phyloP scores from a whole-genome alignment of 2,888 invertebrate genomes.

The Acronicta alni region DNA sequence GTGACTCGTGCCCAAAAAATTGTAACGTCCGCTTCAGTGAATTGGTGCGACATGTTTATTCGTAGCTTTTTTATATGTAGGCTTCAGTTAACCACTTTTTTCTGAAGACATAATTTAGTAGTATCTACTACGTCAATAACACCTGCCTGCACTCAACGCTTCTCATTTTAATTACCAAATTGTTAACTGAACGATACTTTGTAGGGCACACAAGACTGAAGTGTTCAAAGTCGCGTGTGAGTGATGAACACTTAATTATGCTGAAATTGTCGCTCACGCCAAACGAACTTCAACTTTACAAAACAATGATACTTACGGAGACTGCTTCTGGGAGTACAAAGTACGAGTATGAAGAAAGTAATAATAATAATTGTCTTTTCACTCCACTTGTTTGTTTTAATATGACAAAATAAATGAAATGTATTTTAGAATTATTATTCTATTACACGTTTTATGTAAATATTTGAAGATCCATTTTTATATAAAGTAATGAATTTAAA shows the following conservation, averaged over 20 bases:
- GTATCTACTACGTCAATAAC: too few relatives aligned
- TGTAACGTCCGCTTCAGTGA: constrained; percentile 5
- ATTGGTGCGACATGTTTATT: too few relatives aligned
- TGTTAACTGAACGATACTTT: not conserved
- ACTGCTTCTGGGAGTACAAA: not conserved
- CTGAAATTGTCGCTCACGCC: not conserved
- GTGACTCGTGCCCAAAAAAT: constrained; percentile 1
- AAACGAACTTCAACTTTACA: not conserved
- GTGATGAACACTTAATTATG: not conserved
- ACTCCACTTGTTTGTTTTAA: not conserved
- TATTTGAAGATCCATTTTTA: too few relatives aligned
- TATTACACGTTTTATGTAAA: too few relatives aligned
- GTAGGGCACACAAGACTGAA: not conserved
- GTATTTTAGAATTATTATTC: not conserved
- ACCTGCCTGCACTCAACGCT: too few relatives aligned
- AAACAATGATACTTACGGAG: not conserved
- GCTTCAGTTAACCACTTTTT: too few relatives aligned
- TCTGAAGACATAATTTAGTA: too few relatives aligned
- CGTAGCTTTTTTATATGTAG: too few relatives aligned
- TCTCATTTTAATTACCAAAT: not conserved
- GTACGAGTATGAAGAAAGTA: not conserved
- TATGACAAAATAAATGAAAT: not conserved
- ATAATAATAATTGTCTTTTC: not conserved
- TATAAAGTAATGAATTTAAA: too few relatives aligned
- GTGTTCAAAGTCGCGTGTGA: constrained; percentile 2